phyloP scores from a whole-genome alignment of 53 echinoderm and acorn worm genomes.

The Apostichopus leukothele region DNA sequence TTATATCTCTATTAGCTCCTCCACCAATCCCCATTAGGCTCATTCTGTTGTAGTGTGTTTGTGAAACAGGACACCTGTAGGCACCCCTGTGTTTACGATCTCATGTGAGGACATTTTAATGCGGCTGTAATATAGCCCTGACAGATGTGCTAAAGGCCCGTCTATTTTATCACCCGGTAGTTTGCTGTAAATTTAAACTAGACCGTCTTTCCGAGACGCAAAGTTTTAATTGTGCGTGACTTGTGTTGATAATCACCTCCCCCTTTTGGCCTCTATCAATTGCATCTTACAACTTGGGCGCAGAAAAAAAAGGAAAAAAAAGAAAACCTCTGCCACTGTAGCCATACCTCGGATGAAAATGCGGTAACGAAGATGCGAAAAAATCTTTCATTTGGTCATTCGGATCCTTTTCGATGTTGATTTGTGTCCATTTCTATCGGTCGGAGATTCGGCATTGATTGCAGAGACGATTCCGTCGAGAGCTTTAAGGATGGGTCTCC shows the following conservation, averaged over 20 bases:
- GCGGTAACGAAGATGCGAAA: neutral
- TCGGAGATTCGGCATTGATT: constrained; percentile 13
- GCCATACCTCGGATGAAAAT: neutral
- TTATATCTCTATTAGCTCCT: neutral
- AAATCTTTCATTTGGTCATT: neutral
- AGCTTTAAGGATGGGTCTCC: neutral
- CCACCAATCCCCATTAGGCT: constrained; percentile 9
- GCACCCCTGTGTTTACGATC: constrained; percentile 42
- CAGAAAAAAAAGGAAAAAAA: too few relatives aligned
- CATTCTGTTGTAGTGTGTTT: neutral
- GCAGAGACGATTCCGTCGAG: neutral
- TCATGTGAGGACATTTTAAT: constrained; percentile 36
- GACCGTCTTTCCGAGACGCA: constrained; percentile 12
- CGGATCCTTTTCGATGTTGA: neutral
- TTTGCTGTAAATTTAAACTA: constrained; percentile 37
- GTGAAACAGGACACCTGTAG: constrained; percentile 29
- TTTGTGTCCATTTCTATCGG: neutral
- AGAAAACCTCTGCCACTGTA: neutral
- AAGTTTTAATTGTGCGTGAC: constrained; percentile 43
- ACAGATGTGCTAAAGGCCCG: constrained; percentile 44
- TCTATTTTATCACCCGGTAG: constrained; percentile 36
- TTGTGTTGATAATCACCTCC: constrained; percentile 22
- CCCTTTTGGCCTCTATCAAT: constrained; percentile 33
- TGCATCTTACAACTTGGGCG: constrained; percentile 29
- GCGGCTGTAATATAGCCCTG: constrained; percentile 33